Conservation (phyloP, 2,888 invertebrate species). For the Oscheius onirici region DNA sequence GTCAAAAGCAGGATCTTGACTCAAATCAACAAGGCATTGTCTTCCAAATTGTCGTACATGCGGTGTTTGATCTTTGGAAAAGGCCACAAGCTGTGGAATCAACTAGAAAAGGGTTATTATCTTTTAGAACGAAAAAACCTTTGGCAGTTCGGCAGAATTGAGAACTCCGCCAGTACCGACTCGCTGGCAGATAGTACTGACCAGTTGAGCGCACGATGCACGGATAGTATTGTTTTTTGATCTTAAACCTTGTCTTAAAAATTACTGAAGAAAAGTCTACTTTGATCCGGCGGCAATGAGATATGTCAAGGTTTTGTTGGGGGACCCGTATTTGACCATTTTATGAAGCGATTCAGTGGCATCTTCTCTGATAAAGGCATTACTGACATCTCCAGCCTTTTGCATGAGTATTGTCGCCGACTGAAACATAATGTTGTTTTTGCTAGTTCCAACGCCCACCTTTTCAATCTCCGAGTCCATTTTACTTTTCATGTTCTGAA, state of each 20-base stretch:
- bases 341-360: slow-evolving; percentile 84
- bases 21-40: slow-evolving; percentile 44
- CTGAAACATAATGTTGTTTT: background rate
- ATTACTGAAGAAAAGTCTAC: slow-evolving; percentile 34
- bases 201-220: slow-evolving; percentile 80
- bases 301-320: slow-evolving; percentile 73
- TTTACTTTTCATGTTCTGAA: slow-evolving; percentile 75
- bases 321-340: slow-evolving; percentile 83
- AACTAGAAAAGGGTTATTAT: slow-evolving; percentile 19
- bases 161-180: slow-evolving; percentile 79
- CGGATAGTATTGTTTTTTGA: slow-evolving; percentile 90
- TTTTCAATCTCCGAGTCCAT: slow-evolving; percentile 76
- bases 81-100: slow-evolving; percentile 45
- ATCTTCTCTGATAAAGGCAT: slow-evolving; percentile 89
- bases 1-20: slow-evolving; percentile 53
- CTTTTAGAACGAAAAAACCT: background rate
- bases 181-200: slow-evolving; percentile 80
- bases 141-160: slow-evolving; percentile 37
- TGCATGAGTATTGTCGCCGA: slow-evolving; percentile 48
- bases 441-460: slow-evolving; percentile 30
- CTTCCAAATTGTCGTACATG: slow-evolving; percentile 50
- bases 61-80: slow-evolving; percentile 49
- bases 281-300: slow-evolving; percentile 72
- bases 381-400: slow-evolving; percentile 82
- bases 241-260: too few species aligned